Base-by-base conservation (phyloP, 2,113 vertebrate genomes). In the Daphoenositta chrysoptera region DNA sequence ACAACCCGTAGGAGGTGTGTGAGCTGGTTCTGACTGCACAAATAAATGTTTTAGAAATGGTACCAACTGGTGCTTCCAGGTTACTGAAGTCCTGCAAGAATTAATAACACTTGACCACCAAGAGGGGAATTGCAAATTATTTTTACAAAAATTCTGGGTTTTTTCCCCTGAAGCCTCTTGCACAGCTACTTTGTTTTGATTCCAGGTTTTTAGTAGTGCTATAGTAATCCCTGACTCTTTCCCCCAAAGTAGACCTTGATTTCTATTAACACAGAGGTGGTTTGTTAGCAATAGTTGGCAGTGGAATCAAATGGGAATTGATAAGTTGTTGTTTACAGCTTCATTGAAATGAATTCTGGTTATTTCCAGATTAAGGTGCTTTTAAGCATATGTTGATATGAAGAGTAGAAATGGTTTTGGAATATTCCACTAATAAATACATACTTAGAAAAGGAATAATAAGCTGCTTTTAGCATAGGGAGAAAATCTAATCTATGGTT, bases 271-370 rank as follows among this genome's bases (percentile, higher is more conserved):
- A 33, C 1, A 11, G 84, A 71, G 31, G 5, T 54, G 37, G 9
- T 51, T 20, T 88, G 9, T 57, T 83, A 64, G n/a, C 83, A 87
- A 47, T 75, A 83, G 23, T 58, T 92, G 40, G 27, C 45, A 51
- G 53, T 86, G 7, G 20, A 85, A 78, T 94, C 30, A 83, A 96
- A 76, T 92, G 53, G 53, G 35, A 79, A 87, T 70, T 72, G 64
- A 20, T 79, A 60, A 33, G 15, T 10, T 91, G 28, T 78, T 75
- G 26, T 63, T 66, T 84, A 47, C 27, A 54, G 37, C 33, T 90
- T 91, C 31, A 63, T 93, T 96, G 66, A 89, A 70, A 93, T 82
- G 47, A 80, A 66, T 94, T 83, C 56, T 53, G 76, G 15, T 77
- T 82, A 17, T 84, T 79, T 93, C 57, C 31, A 80, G 64, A 31